Evolutionary conservation across 2,888 invertebrate genomes (phyloP).

Genomic region (Hedychridium roseum): DNA sequence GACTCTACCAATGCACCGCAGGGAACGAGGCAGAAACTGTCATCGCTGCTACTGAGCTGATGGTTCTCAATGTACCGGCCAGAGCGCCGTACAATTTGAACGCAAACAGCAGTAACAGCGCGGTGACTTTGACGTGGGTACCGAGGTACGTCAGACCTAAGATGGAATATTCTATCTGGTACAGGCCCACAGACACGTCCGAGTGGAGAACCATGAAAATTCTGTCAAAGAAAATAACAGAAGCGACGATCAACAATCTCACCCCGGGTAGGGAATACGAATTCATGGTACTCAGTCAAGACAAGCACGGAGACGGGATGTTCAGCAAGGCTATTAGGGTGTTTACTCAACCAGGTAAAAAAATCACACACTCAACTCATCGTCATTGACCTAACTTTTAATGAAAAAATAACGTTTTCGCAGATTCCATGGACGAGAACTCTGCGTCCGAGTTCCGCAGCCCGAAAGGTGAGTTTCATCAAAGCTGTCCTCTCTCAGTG

Average conservation of each 20-base stretch:
- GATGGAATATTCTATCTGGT: slow-evolving; percentile 88
- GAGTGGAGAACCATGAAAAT: slow-evolving; percentile 88
- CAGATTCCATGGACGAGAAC: slow-evolving; percentile 45
- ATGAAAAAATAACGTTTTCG: slow-evolving; percentile 14
- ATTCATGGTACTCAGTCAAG: slow-evolving; percentile 89
- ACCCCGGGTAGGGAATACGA: slow-evolving; percentile 84
- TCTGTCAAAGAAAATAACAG: slow-evolving; percentile 74
- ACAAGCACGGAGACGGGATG: slow-evolving; percentile 87
- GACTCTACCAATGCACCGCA: slow-evolving; percentile 83
- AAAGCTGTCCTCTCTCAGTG: not conserved
- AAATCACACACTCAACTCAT: not conserved
- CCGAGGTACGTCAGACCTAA: slow-evolving; percentile 82
- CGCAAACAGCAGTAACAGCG: slow-evolving; percentile 75
- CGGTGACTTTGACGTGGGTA: slow-evolving; percentile 83
- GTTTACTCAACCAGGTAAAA: slow-evolving; percentile 70
- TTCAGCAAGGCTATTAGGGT: slow-evolving; percentile 85
- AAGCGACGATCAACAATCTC: slow-evolving; percentile 81
- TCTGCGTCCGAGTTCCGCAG: slow-evolving; percentile 54
- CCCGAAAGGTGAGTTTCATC: slow-evolving; percentile 39
- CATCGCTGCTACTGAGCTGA: slow-evolving; percentile 79
- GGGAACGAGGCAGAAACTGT: slow-evolving; percentile 90
- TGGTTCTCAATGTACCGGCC: slow-evolving; percentile 87
- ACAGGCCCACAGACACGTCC: slow-evolving; percentile 75
- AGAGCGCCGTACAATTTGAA: slow-evolving; percentile 88
- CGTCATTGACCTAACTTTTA: not conserved